These are phyloP conservation scores for Carposina sasakii DNA, from an alignment of 1,140 invertebrate species.

Conservation along the genomic window DNA sequence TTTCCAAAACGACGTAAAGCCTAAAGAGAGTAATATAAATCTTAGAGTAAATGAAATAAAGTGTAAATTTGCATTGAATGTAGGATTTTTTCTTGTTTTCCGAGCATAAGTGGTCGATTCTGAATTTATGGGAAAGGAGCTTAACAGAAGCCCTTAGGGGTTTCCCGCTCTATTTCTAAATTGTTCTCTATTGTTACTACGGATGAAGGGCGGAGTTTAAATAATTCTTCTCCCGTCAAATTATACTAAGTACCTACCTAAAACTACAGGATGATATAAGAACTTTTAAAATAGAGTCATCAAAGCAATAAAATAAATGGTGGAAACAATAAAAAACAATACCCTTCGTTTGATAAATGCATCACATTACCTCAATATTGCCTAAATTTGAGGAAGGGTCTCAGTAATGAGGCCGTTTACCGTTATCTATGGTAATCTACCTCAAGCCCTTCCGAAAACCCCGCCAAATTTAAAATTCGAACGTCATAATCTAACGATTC, in stretches of 20 bases:
- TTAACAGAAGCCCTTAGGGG: slow-evolving; percentile 34
- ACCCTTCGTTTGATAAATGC: slow-evolving; percentile 52
- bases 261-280: neutral
- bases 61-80: slow-evolving; percentile 5
- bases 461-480: slow-evolving; percentile 59
- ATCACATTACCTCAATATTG: slow-evolving; percentile 45
- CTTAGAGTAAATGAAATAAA: slow-evolving; percentile 15
- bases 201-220: slow-evolving; percentile 26
- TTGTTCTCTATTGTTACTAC: slow-evolving; percentile 31
- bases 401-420: slow-evolving; percentile 62
- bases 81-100: slow-evolving; percentile 25
- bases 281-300: slow-evolving; percentile 38
- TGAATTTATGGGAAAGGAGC: slow-evolving; percentile 44
- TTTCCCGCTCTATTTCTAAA: slow-evolving; percentile 42
- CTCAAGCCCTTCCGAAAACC: slow-evolving; percentile 36
- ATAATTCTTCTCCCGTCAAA: slow-evolving; percentile 22
- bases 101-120: slow-evolving; percentile 39
- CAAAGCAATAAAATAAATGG: slow-evolving; percentile 48
- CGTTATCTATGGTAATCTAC: slow-evolving; percentile 57
- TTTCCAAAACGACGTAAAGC: slow-evolving; percentile 1
- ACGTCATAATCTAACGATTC: slow-evolving; percentile 57
- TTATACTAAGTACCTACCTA: slow-evolving; percentile 19
- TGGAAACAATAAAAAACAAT: slow-evolving; percentile 35
- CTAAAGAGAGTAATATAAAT: slow-evolving; percentile 17
- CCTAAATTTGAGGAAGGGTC: slow-evolving; percentile 51